Percentiles rank a stretch among this genome's conserved stretches.
Conservation (phyloP, 2,888 invertebrate genomes). For the Erebia epiphron region DNA sequence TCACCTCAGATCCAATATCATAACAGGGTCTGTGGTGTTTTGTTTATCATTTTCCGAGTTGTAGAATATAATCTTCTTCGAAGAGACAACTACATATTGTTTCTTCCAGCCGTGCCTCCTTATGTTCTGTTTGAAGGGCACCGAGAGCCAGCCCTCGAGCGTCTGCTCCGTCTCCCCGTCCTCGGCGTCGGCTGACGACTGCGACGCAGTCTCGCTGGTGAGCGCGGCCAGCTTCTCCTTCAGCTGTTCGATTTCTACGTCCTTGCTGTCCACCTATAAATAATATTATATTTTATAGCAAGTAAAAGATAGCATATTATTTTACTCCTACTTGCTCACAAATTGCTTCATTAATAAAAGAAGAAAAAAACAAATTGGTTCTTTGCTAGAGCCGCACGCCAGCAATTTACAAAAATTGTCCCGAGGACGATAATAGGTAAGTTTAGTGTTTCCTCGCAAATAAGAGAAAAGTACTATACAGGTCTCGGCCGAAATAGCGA, state of each 20-base stretch:
- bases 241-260: conserved; percentile 96
- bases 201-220: conserved; percentile 94
- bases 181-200: conserved; percentile 95
- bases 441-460: too few relatives aligned
- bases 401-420: too few relatives aligned
- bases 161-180: conserved; percentile 90
- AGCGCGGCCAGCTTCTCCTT: conserved; percentile 91
- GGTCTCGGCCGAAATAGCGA: too few relatives aligned
- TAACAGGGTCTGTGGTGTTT: conserved; percentile 96
- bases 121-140: conserved; percentile 97
- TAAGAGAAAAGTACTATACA: too few relatives aligned
- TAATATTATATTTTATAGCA: neutral
- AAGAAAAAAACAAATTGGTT: too few relatives aligned
- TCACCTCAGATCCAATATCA: conserved; percentile 97
- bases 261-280: conserved; percentile 93
- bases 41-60: conserved; percentile 96
- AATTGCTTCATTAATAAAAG: too few relatives aligned
- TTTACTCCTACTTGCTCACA: too few relatives aligned
- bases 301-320: too few relatives aligned
- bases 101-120: conserved; percentile 98
- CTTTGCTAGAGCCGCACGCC: too few relatives aligned
- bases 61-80: conserved; percentile 98
- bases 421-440: too few relatives aligned
- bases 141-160: conserved; percentile 97
- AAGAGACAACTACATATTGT: conserved; percentile 98